phyloP scores from a whole-genome alignment of 2,797 vertebrate species.

The Pampus argenteus region DNA sequence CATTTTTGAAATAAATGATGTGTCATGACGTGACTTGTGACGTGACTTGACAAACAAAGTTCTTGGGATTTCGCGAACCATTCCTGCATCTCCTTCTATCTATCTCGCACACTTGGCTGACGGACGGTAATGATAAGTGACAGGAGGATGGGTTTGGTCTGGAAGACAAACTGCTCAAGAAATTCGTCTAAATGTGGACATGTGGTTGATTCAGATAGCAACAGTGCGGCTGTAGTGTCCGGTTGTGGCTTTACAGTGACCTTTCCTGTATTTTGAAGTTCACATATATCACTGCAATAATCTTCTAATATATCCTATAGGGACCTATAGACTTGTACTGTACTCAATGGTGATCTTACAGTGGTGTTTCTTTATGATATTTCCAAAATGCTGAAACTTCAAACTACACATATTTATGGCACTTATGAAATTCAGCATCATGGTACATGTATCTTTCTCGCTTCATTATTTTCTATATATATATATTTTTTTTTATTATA shows the following conservation, averaged over 20 bases:
- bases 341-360: neutral
- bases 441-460: neutral
- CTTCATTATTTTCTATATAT: neutral
- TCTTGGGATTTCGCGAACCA: conserved; percentile 25
- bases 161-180: conserved; percentile 31
- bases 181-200: conserved; percentile 42
- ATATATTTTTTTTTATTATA: neutral
- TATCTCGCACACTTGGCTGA: conserved; percentile 47
- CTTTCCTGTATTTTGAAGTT: neutral
- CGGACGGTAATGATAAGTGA: conserved; percentile 60
- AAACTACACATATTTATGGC: neutral
- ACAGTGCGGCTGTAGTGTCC: neutral
- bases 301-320: neutral
- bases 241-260: neutral
- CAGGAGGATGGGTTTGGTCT: conserved; percentile 6
- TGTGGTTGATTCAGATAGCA: conserved; percentile 1
- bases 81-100: conserved; percentile 59
- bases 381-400: neutral
- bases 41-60: conserved; percentile 17
- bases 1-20: neutral
- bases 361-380: neutral
- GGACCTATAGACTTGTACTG: neutral
- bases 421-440: neutral
- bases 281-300: neutral
- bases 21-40: neutral